Percentiles rank a stretch among this genome's conserved stretches.
These are phyloP conservation scores for Etheostoma perlongum DNA, from an alignment of 2,797 vertebrate genomes.

Conservation along the genomic window DNA sequence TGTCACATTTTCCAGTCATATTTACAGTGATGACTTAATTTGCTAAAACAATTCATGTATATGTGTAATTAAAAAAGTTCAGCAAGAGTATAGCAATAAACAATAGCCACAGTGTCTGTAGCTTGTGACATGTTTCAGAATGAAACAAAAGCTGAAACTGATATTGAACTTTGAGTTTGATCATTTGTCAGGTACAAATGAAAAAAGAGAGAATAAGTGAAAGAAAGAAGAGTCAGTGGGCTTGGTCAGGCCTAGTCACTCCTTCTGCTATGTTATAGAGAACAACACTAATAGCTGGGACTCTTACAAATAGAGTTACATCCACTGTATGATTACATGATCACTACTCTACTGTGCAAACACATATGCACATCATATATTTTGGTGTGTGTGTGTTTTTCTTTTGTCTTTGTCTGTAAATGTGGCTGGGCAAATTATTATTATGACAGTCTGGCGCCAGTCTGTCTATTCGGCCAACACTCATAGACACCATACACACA, in stretches of 20 bases:
- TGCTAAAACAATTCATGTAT: constrained; percentile 17
- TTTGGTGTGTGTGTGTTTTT: constrained; percentile 20
- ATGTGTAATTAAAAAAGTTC: constrained; percentile 7
- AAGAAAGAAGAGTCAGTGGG: neutral
- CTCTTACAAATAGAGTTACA: constrained; percentile 35
- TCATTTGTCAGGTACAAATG: neutral
- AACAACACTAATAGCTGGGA: constrained; percentile 27
- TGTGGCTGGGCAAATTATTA: constrained; percentile 74
- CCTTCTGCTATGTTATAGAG: neutral
- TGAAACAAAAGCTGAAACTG: neutral
- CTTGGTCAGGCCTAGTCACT: constrained; percentile 2
- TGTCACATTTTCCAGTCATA: constrained; percentile 25
- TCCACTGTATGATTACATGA: constrained; percentile 23
- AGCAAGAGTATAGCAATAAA: neutral
- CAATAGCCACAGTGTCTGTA: neutral
- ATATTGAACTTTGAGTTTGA: too few relatives aligned
- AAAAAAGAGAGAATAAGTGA: neutral
- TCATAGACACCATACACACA: constrained; percentile 17
- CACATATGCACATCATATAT: constrained; percentile 27
- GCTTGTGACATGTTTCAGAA: constrained; percentile 1
- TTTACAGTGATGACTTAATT: constrained; percentile 25
- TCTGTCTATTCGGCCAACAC: constrained; percentile 84
- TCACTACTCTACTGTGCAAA: constrained; percentile 6
- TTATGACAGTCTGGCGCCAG: constrained; percentile 87
- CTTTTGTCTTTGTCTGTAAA: constrained; percentile 39